These are phyloP conservation scores for Limanda limanda DNA, from an alignment of 2,113 vertebrate species.

Conservation along the genomic window DNA sequence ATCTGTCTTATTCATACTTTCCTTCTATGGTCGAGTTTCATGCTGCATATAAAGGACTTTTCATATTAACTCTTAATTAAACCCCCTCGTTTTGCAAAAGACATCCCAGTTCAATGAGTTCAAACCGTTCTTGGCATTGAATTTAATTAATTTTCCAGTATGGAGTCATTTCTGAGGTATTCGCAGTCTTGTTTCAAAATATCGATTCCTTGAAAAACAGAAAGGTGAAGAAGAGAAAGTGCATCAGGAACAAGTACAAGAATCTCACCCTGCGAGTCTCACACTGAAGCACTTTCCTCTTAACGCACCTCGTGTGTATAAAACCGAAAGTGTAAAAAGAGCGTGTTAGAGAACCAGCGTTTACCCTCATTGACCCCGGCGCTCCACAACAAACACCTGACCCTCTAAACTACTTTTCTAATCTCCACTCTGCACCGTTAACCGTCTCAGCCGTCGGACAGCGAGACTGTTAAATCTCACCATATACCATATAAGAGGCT, in stretches of 20 bases:
- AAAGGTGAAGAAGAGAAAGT: too few relatives aligned
- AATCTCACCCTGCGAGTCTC: not conserved
- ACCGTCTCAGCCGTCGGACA: conserved; percentile 44
- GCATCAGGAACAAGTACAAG: too few relatives aligned
- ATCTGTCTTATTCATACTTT: too few relatives aligned
- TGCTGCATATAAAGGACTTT: too few relatives aligned
- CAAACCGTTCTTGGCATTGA: not conserved
- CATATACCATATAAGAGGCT: conserved; percentile 66
- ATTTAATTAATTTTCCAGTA: not conserved
- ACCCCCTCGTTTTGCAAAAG: not conserved
- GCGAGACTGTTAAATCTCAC: conserved; percentile 42
- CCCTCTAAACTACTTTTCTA: conserved; percentile 65
- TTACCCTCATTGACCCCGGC: conserved; percentile 35
- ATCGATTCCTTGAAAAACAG: not conserved
- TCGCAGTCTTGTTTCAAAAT: not conserved
- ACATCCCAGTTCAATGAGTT: not conserved
- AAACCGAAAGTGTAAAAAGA: not conserved
- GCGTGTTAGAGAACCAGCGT: not conserved
- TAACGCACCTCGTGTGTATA: not conserved
- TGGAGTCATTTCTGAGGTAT: not conserved
- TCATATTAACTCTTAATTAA: not conserved
- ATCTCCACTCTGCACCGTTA: conserved; percentile 61
- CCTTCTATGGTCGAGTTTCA: too few relatives aligned
- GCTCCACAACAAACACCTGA: conserved; percentile 63
- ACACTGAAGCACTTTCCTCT: not conserved